These are phyloP conservation scores for Stegodyphus mimosarum DNA, from an alignment of 1,140 invertebrate genomes.

Conservation along the genomic window DNA sequence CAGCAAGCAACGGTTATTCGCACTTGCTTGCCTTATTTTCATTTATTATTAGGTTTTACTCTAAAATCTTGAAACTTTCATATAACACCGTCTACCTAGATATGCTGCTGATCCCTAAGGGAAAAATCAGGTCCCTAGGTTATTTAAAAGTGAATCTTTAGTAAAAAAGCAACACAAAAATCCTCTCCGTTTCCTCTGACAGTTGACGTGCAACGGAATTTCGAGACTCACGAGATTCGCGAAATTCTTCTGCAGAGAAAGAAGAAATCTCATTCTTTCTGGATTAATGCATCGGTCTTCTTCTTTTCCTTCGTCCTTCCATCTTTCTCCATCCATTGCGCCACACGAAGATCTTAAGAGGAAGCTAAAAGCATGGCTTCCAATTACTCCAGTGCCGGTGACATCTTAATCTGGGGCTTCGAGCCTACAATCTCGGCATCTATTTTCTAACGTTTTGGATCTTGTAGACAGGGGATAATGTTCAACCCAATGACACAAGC, in stretches of 20 bases:
- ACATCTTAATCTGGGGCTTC: neutral
- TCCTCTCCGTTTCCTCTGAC: conserved; percentile 14
- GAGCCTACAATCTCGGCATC: neutral
- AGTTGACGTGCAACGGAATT: conserved; percentile 45
- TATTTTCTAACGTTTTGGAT: conserved; percentile 5
- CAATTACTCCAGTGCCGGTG: conserved; percentile 25
- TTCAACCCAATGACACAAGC: neutral
- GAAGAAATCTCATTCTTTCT: conserved; percentile 44
- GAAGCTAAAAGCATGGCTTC: conserved; percentile 34
- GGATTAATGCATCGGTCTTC: conserved; percentile 39
- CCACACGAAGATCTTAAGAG: neutral
- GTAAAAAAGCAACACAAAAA: conserved; percentile 27
- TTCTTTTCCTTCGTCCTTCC: neutral
- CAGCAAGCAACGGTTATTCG: too few relatives aligned
- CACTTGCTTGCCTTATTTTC: too few relatives aligned
- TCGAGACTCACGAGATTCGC: conserved; percentile 37
- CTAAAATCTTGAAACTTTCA: too few relatives aligned
- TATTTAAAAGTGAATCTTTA: conserved; percentile 32
- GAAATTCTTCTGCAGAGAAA: conserved; percentile 32
- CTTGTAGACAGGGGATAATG: neutral
- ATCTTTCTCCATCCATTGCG: neutral
- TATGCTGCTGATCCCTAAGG: neutral
- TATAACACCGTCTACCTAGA: neutral
- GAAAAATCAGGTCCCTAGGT: conserved; percentile 1
- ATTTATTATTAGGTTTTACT: too few relatives aligned